These are phyloP conservation scores for Crocallis elinguaria DNA, from an alignment of 2,888 invertebrate species.

Conservation along the genomic window DNA sequence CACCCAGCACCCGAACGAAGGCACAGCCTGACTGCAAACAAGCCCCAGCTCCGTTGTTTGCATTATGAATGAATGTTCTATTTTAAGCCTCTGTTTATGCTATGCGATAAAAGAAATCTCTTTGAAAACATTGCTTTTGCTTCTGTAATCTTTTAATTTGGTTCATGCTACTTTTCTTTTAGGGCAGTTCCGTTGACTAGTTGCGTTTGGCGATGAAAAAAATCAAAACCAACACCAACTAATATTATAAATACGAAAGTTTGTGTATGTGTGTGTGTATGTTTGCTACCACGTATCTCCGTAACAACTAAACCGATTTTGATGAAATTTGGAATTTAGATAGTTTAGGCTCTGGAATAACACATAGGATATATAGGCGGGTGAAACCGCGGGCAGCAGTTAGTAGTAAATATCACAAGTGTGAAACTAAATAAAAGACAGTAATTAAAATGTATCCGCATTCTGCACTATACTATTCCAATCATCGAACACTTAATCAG, in stretches of 20 bases:
- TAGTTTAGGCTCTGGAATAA: no score
- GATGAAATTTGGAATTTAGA: no score
- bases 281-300: no score
- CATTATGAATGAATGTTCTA: constrained; percentile 11
- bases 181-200: neutral
- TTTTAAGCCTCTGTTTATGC: constrained; percentile 12
- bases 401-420: no score
- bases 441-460: neutral
- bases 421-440: neutral
- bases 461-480: neutral
- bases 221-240: no score
- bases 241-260: no score
- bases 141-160: constrained; percentile 9
- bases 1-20: constrained; percentile 3
- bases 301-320: no score
- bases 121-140: constrained; percentile 2
- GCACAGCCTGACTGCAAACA: constrained; percentile 18
- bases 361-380: no score
- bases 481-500: constrained; percentile 6
- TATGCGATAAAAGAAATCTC: constrained; percentile 12
- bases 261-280: no score
- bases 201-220: neutral
- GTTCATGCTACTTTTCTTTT: neutral
- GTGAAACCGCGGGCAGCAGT: no score
- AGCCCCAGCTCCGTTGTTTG: constrained; percentile 8